Percentiles rank a stretch among this genome's conserved stretches.
Conservation (phyloP, 1,140 invertebrate species). For the Argopecten irradians region DNA sequence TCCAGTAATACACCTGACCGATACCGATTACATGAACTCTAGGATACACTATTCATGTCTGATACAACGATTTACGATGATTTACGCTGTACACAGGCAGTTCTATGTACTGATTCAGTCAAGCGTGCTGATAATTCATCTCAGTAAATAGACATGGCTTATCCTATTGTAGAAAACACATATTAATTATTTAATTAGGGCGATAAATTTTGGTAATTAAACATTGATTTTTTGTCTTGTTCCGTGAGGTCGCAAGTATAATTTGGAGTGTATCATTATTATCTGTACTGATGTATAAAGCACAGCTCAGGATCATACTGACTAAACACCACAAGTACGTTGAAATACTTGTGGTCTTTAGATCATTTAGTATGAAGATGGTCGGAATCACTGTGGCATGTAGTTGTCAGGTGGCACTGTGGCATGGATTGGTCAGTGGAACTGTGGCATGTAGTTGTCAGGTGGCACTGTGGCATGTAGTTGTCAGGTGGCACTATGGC, state of each 20-base stretch:
- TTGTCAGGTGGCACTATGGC: too few species aligned
- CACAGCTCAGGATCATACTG: too few species aligned
- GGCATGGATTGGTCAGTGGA: too few species aligned
- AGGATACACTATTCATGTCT: neutral
- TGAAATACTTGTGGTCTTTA: too few species aligned
- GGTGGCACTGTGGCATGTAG: too few species aligned
- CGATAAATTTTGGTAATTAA: neutral
- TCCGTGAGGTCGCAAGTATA: neutral
- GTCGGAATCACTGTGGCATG: too few species aligned
- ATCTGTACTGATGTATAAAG: too few species aligned
- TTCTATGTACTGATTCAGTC: neutral
- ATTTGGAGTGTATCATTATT: neutral
- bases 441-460: too few species aligned
- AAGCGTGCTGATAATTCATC: neutral
- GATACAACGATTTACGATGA: neutral
- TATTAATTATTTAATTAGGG: slow-evolving; percentile 17
- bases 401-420: too few species aligned
- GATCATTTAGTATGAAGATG: too few species aligned
- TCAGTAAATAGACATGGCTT: neutral
- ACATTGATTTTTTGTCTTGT: slow-evolving; percentile 10
- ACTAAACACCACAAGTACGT: too few species aligned
- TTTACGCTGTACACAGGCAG: neutral
- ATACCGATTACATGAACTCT: neutral
- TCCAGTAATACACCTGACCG: neutral
- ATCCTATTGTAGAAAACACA: neutral